A percentile compares a stretch with the other conserved stretches of the same genome.
phyloP scores from a whole-genome alignment of 2,797 vertebrate species.

The Ptychadena robeensis region DNA sequence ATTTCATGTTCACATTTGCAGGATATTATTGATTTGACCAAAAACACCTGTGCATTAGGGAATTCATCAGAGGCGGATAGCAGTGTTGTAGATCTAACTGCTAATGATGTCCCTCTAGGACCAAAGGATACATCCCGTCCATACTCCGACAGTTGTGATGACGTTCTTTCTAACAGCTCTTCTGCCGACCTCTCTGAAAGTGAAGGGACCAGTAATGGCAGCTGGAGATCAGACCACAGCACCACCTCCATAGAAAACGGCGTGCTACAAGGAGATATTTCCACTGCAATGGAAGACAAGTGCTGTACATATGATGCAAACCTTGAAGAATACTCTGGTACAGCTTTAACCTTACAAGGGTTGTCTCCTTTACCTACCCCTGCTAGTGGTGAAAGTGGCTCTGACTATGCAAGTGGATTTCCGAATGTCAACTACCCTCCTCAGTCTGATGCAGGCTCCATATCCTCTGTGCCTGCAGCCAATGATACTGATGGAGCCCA shows the following conservation, averaged over 20 bases:
- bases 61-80: rapidly evolving
- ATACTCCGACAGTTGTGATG: neutral
- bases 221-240: neutral
- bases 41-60: conserved; percentile 58
- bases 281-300: neutral
- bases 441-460: neutral
- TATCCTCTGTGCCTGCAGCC: neutral
- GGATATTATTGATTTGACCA: conserved; percentile 78
- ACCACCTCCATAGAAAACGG: neutral
- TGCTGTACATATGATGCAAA: neutral
- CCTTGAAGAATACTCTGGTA: conserved; percentile 40
- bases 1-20: conserved; percentile 56
- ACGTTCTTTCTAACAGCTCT: neutral
- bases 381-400: neutral
- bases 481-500: neutral
- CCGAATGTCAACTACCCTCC: neutral
- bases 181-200: neutral
- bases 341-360: neutral
- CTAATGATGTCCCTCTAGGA: conserved; percentile 59
- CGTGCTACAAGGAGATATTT: neutral
- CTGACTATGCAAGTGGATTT: neutral
- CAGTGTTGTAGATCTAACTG: conserved; percentile 71
- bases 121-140: neutral
- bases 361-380: neutral
- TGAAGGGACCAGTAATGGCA: neutral